Base-by-base conservation (phyloP, 2,113 vertebrate species). In the Nymphicus hollandicus region DNA sequence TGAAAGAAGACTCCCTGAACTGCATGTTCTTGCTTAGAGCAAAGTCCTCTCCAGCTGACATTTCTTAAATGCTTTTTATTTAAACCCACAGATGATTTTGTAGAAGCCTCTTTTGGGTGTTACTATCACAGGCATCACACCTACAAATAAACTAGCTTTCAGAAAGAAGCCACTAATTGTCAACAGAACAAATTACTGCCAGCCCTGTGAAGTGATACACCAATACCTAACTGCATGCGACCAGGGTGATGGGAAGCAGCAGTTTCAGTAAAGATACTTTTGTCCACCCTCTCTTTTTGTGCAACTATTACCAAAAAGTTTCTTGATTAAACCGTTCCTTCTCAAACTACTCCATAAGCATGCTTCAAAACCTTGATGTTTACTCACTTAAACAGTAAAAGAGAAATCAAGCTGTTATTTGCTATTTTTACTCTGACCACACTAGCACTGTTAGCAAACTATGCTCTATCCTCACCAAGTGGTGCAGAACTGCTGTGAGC, bases 1-100 rank as follows among this genome's bases (percentile, higher is more conserved):
- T 4, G 3, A 56, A 73, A 46, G 23, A 78, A 80, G 2, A 1
- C 0, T 13, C 8, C 9, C 2, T 3, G 23, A 27, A 23, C 35
- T 56, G 17, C 29, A 39, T 11, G 23, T 18, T 86, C 8, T 56
- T 82, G 24, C 60, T 55, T 71, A 44, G 7, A 92, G 29, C 19
- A 92, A 82, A 90, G 44, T 27, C 35, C 15, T 29, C 29, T 60
- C 17, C 53, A 65, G 37, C 0, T 52, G 29, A 17, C 13, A 39
- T 27, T 85, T 79, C 69, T 72, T 23, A 79, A 76, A 72, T 15
- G 14, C 3, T 19, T 84, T 58, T 63, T 49, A 68, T 60, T 61
- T 61, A 61, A 77, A 50, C 6, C 12, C 53, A n/a, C 43, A 37
- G 44, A 43, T 6, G 60, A 29, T 28, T 85, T 17, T 47, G 31